Percentiles rank a stretch among this genome's conserved stretches.
Conservation (phyloP, 2,113 vertebrate species). For the Pristiophorus japonicus region DNA sequence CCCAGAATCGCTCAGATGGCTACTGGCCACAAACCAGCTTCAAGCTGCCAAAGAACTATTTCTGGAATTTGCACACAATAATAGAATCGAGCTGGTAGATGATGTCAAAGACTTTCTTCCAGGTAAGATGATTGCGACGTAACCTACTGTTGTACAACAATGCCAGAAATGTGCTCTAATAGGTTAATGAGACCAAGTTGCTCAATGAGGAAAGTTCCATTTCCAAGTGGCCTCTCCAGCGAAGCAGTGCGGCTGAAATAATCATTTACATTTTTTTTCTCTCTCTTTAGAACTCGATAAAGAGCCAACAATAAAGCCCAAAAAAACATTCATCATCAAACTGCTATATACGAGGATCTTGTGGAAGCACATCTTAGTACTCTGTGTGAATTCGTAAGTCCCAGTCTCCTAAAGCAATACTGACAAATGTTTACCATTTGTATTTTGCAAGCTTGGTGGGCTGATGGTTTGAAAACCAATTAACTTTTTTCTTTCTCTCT, state of each 20-base stretch:
- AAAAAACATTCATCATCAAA: conserved; percentile 85
- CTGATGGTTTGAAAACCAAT: background rate
- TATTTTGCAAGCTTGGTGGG: background rate
- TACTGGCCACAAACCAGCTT: conserved; percentile 92
- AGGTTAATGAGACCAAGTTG: background rate
- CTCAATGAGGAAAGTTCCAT: background rate
- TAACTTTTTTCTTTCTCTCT: background rate
- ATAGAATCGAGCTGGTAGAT: conserved; percentile 64
- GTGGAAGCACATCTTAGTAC: conserved; percentile 96
- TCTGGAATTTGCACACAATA: conserved; percentile 73
- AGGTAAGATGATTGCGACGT: conserved; percentile 57
- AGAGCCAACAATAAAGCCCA: conserved; percentile 76
- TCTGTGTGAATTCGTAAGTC: conserved; percentile 98
- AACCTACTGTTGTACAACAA: no score
- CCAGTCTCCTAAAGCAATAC: background rate
- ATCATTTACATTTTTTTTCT: no score
- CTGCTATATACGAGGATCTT: conserved; percentile 90
- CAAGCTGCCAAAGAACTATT: conserved; percentile 79
- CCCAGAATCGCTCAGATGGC: conserved; percentile 90
- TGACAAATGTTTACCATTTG: background rate
- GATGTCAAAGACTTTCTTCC: conserved; percentile 78
- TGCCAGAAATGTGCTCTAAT: background rate
- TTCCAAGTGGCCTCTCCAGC: background rate
- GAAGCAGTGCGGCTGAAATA: background rate
- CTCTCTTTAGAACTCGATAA: conserved; percentile 79